Percentiles rank a stretch among this genome's conserved stretches.
phyloP scores from a whole-genome alignment of 2,797 vertebrate species.

The Epinephelus malabaricus region DNA sequence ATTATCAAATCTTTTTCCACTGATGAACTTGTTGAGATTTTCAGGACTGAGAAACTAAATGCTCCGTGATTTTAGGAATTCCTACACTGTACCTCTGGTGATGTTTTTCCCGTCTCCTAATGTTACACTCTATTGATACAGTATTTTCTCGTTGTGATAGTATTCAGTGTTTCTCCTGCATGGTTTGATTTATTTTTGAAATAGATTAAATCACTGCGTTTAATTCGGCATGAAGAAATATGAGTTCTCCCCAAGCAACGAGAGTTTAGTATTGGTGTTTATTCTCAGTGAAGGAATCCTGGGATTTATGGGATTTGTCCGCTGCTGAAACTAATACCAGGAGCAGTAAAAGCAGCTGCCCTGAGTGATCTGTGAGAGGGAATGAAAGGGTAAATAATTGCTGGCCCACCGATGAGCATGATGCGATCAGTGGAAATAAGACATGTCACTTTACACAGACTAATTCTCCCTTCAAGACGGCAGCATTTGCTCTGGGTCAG shows the following conservation, averaged over 20 bases:
- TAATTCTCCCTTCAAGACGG: constrained; percentile 80
- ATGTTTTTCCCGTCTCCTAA: background rate
- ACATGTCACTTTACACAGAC: constrained; percentile 81
- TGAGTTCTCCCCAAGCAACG: too few species aligned
- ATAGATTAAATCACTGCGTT: background rate
- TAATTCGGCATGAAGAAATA: background rate
- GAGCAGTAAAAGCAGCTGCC: constrained; percentile 11
- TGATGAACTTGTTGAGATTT: too few species aligned
- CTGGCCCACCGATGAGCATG: constrained; percentile 43
- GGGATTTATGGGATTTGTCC: background rate
- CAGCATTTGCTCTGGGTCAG: constrained; percentile 89
- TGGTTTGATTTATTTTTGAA: background rate
- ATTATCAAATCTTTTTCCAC: too few species aligned
- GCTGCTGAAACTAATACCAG: constrained; percentile 1
- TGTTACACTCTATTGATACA: background rate
- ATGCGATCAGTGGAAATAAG: constrained; percentile 76
- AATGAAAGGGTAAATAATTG: constrained; percentile 49
- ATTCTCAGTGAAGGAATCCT: constrained; percentile 36
- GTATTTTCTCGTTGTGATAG: background rate
- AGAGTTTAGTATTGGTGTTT: too few species aligned
- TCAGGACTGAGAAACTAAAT: background rate
- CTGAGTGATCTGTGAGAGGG: constrained; percentile 8
- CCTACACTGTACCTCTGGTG: background rate
- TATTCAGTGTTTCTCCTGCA: too few species aligned
- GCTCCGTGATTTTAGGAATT: background rate